Evolutionary conservation across 2,113 vertebrate species (phyloP), one percentile per base, ranked within the genome.

Genomic region (Mesoclemmys tuberculata): DNA sequence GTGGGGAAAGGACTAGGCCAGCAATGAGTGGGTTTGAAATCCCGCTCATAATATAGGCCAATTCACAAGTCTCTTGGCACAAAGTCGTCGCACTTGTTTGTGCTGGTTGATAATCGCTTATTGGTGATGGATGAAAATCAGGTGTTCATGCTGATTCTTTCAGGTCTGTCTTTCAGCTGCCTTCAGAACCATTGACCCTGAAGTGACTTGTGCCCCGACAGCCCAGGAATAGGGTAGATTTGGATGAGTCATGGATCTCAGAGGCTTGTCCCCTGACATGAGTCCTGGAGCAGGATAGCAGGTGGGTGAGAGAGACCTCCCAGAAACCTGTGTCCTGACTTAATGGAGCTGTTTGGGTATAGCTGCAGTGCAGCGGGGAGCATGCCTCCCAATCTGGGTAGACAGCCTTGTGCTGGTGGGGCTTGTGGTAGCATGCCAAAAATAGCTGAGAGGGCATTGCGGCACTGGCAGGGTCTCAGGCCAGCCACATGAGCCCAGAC

Each of bases 51-150:
- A 87, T 88, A 24, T 51, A 77, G 0, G 0, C 11, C 51, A 92
- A 80, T 94, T 96, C 90, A 92, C 90, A 97, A 93, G 94, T 35
- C 83, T 86, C 89, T 82, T 78, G 84, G 91, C 90, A 82, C 24
- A 93, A 94, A 96, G 77, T 93, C 90, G 86, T 82, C 87, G 77
- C 84, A 90, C 41, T 77, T 95, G 68, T 85, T 91, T 94, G 77
- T 93, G 89, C 87, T 95, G 92, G 80, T 90, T 85, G 71, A 84
- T 84, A 93, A 92, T 93, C 64, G 75, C 75, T 94, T 92, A 81
- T 61, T 93, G 93, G 35, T 94, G 93, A 96, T 94, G 90, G 82
- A 94, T 93, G 87, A 94, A 90, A 80, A 94, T 93, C 94, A 97
- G 91, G 78, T 92, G 91, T 90, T 13, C 1, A 74, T 93, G 92